Base-by-base conservation (phyloP, 37 sponge, comb jelly and placozoan genomes). In the Geodia barretti region DNA sequence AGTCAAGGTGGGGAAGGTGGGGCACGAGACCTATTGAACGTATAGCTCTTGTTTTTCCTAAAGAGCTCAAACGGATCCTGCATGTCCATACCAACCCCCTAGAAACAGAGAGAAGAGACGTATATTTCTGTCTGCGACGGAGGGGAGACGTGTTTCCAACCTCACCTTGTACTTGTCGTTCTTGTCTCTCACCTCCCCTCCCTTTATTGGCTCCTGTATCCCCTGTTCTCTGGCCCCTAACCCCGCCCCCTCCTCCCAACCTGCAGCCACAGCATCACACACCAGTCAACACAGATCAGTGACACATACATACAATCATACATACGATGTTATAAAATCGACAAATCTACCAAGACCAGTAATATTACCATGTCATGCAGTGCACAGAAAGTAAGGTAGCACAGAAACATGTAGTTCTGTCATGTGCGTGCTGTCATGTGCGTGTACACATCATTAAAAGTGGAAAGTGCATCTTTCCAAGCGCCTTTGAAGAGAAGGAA, bases 11-110 rank as follows among this genome's bases (percentile, higher is more conserved):
- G 54, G 7, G 54, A 14, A 47, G 54, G 54, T 17, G 54, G 54
- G 7, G 54, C 54, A 7, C 54, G 7, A 7, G 54, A 47, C 34
- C 92, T 88, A 68, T 89, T 94, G 68, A 79, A 97, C 23, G 95
- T 90, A 78, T 97, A 90, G 60, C 98, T 97, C 82, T 92, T 97
- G 43, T 68, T 83, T 66, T 87, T 86, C 30, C 98, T 28, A 80
- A 90, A 97, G 84, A 54, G 64, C 47, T 97, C 98, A 87, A 91
- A 97, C 21, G 88, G 81, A 79, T 96, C 96, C 20, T 85, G 79
- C 80, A 90, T 71, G 41, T 82, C 41, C 30, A 86, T 61, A 24
- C 94, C 94, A 59, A 93, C 82, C 29, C 94, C 94, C 91, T 91
- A 30, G 8, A 84, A 8, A 23, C 38, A 84, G 8, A 61, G 41